phyloP scores from a whole-genome alignment of 1,140 invertebrate species.

The Argopecten irradians region DNA sequence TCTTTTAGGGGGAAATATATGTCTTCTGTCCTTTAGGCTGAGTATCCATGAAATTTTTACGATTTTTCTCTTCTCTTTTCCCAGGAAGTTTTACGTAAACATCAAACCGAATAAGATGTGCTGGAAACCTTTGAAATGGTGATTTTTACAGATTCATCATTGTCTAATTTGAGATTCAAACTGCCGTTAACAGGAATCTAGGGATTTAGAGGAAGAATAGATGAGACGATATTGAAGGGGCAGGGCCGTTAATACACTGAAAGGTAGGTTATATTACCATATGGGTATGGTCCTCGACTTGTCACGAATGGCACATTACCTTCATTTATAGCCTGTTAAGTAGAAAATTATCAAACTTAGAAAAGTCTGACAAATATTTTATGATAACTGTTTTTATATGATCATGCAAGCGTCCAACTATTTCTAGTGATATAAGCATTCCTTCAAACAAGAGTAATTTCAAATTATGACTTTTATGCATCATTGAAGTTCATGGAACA shows the following conservation, averaged over 20 bases:
- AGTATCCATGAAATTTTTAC: constrained; percentile 18
- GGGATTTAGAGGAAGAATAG: background rate
- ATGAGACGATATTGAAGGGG: background rate
- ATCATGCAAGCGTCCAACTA: background rate
- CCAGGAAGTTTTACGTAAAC: constrained; percentile 21
- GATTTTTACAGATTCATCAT: constrained; percentile 22
- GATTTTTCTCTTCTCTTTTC: constrained; percentile 11
- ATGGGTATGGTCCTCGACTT: background rate
- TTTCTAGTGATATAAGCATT: background rate
- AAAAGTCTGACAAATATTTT: constrained; percentile 19
- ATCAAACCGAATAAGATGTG: background rate
- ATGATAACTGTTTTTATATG: constrained; percentile 18
- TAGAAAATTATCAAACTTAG: background rate
- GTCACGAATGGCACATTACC: background rate
- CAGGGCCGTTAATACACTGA: background rate
- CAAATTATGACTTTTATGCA: background rate
- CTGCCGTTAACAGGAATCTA: background rate
- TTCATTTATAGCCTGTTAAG: background rate
- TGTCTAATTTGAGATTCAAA: background rate
- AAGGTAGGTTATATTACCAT: background rate
- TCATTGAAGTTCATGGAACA: background rate
- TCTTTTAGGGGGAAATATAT: constrained; percentile 14
- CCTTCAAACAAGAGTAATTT: background rate
- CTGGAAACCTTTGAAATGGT: background rate
- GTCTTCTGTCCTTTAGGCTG: background rate